Conservation (phyloP, 1,140 invertebrate species). For the Parasteatoda tepidariorum region DNA sequence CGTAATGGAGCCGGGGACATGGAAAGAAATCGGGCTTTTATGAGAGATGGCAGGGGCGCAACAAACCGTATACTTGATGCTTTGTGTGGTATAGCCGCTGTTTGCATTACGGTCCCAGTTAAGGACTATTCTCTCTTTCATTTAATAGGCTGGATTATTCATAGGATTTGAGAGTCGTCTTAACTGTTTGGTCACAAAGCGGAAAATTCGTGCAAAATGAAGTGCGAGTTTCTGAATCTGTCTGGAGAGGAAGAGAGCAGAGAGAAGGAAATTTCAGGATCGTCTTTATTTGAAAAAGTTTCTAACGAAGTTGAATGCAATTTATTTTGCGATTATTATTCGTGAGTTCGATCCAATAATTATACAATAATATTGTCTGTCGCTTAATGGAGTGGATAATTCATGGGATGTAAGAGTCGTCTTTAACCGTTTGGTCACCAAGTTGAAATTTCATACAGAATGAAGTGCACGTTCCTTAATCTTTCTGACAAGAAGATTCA, state of each 20-base stretch:
- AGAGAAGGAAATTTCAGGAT: too few species aligned
- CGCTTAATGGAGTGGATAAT: too few species aligned
- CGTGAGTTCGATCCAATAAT: too few species aligned
- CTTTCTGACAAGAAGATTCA: too few species aligned
- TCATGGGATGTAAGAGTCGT: too few species aligned
- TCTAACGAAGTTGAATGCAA: background rate
- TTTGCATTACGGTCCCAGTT: constrained; percentile 13
- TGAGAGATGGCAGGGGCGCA: background rate
- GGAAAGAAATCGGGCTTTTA: constrained; percentile 16
- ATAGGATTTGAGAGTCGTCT: background rate
- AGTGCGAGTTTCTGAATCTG: background rate
- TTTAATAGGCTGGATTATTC: constrained; percentile 23
- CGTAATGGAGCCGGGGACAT: constrained; percentile 14
- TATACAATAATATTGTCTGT: too few species aligned
- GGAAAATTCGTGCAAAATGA: background rate
- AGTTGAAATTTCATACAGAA: too few species aligned
- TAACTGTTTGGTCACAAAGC: background rate
- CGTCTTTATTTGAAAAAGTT: too few species aligned
- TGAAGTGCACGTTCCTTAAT: too few species aligned
- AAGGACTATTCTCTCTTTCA: constrained; percentile 17
- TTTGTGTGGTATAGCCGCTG: background rate
- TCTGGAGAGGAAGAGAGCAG: background rate
- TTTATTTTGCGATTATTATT: background rate
- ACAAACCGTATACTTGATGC: background rate
- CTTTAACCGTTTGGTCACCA: too few species aligned